Base-by-base conservation (phyloP, 1,140 invertebrate genomes). In the Calephelis virginiensis region DNA sequence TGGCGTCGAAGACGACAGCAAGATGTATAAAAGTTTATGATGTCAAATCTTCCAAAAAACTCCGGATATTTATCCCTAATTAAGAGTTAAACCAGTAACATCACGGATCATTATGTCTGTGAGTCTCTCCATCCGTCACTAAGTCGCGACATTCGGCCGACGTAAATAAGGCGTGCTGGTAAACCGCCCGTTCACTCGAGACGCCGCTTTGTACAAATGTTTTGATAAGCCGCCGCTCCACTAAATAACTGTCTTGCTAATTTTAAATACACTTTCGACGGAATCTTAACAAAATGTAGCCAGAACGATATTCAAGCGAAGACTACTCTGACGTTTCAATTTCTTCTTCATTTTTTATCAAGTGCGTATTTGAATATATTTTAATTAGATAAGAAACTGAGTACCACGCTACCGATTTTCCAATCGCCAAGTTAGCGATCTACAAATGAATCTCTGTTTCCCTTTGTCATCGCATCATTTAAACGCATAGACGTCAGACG, bases 41-140 rank as follows among this genome's bases (percentile, higher is more conserved):
- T 45, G 46, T 61, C 38, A 6, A 9, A 46, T 61, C 14, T 6
- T 17, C 11, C n/a, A 62, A 62, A 62, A 62, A 83, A 82, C 40
- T 43, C 83, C 85, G 86, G 86, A 89, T 89, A 89, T 81, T 85
- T 89, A 84, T 86, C 76, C 82, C 83, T 83, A 89, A 89, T 89
- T 87, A 89, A 89, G 84, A 86, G 81, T 76, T 76, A 76, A 76
- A 82, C 82, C 81, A 83, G 69, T 74, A 77, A 75, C 75, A 79
- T 82, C 75, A 82, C 81, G 85, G 69, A 7, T 79, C 81, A 86
- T 86, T 86, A 79, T 79, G 50, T 45, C 73, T 74, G 75, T 75
- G 67, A 71, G 74, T 83, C 77, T 73, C 75, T 80, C 74, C 53
- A 71, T 75, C 72, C 70, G 72, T 77, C 76, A 78, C 71, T 66